These are phyloP conservation scores for Tychaedon coryphoeus DNA, from an alignment of 2,113 vertebrate species.

Conservation along the genomic window DNA sequence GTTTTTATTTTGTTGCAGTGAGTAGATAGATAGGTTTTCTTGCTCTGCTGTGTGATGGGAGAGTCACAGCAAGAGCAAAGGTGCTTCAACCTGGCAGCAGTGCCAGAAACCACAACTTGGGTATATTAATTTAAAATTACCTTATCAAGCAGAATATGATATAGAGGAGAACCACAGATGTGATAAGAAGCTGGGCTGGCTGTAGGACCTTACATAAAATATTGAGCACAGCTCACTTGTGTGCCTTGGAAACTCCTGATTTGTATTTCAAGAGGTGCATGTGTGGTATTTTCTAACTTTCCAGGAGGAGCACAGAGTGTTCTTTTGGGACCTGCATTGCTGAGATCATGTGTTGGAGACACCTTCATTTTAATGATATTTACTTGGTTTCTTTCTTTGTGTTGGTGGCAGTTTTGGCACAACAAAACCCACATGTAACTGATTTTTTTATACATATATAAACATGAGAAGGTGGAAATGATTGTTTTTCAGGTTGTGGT, in stretches of 20 bases:
- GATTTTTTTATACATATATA: neutral
- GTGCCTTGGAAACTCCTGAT: neutral
- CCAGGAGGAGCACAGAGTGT: neutral
- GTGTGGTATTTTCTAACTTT: neutral
- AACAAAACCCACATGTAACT: neutral
- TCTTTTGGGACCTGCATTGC: neutral
- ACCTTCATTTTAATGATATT: neutral
- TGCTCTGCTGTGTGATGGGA: neutral
- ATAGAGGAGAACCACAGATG: neutral
- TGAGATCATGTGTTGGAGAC: neutral
- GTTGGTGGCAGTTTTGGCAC: neutral
- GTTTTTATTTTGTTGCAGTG: neutral
- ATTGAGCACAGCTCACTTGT: neutral
- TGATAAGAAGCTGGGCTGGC: neutral
- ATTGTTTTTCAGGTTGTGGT: slow-evolving; percentile 43
- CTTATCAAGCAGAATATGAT: neutral
- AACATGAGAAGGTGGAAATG: neutral
- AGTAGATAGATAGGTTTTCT: neutral
- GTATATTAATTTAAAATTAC: neutral
- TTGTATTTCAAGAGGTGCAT: neutral
- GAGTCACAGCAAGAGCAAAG: neutral
- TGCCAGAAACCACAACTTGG: neutral
- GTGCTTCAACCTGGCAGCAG: neutral
- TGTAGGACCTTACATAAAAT: neutral
- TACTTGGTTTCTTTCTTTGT: neutral